phyloP scores from a whole-genome alignment of 2,113 vertebrate genomes.

The Chitala chitala region DNA sequence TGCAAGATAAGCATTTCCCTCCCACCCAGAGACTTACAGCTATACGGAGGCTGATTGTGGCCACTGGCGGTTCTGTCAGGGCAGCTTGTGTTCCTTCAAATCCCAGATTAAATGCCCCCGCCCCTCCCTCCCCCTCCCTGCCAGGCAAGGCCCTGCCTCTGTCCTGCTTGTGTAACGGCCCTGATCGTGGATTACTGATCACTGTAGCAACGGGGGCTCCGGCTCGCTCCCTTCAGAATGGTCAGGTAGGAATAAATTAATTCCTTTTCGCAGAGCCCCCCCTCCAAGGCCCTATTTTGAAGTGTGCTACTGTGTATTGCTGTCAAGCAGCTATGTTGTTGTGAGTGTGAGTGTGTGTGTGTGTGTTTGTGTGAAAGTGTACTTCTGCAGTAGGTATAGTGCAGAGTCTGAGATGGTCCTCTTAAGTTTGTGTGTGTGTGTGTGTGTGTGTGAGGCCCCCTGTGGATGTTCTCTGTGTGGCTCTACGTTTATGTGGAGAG shows the following conservation, averaged over 20 bases:
- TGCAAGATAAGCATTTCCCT: too few relatives aligned
- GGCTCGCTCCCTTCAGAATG: conserved; percentile 64
- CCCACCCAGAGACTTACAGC: too few relatives aligned
- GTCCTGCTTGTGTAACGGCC: conserved; percentile 50
- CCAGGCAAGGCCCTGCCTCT: conserved; percentile 34
- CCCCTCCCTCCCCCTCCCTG: conserved; percentile 30
- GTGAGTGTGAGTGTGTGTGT: background rate
- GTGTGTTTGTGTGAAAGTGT: background rate
- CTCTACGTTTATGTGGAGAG: conserved; percentile 17
- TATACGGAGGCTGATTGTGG: conserved; percentile 52
- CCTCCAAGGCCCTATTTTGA: background rate
- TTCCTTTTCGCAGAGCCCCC: conserved; percentile 7
- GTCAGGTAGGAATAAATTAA: conserved; percentile 66
- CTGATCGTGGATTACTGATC: conserved; percentile 59
- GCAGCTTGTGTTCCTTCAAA: conserved; percentile 59
- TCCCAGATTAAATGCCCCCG: conserved; percentile 66
- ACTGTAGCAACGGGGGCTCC: conserved; percentile 43
- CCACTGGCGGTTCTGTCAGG: conserved; percentile 48
- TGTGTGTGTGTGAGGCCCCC: too few relatives aligned
- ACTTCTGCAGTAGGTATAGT: too few relatives aligned
- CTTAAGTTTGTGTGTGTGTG: conserved; percentile 8
- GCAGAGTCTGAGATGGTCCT: too few relatives aligned
- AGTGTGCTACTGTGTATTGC: too few relatives aligned
- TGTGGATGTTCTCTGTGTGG: too few relatives aligned
- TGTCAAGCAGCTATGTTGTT: conserved; percentile 27